Evolutionary conservation across 1,140 invertebrate genomes (phyloP).

Genomic region (Druon quercuslanigerum): DNA sequence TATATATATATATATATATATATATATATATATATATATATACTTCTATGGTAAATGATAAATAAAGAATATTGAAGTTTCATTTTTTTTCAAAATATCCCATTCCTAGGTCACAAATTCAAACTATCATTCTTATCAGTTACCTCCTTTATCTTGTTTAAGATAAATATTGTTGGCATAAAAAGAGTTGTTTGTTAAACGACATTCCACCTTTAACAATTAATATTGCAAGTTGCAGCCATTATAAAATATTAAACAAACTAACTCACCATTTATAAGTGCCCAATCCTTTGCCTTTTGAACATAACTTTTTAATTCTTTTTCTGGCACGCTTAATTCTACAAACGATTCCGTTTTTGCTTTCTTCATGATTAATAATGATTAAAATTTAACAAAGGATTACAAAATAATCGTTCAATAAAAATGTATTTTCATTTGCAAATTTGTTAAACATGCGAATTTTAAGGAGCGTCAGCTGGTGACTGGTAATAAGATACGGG

Average conservation of each 20-base stretch:
- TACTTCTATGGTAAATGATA: neutral
- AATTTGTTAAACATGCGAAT: no score
- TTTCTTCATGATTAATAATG: constrained; percentile 20
- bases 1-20: no score
- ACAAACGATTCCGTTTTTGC: constrained; percentile 52
- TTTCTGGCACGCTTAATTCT: constrained; percentile 78
- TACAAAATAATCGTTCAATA: no score
- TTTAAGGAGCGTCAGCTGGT: no score
- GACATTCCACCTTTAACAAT: neutral
- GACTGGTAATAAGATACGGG: no score
- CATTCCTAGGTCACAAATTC: no score
- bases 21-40: no score
- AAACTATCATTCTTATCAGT: no score
- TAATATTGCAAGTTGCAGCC: constrained; percentile 3
- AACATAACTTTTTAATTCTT: constrained; percentile 79
- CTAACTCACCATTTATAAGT: constrained; percentile 82
- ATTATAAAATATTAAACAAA: constrained; percentile 2
- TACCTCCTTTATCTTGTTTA: neutral
- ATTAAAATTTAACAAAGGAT: no score
- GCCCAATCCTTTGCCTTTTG: constrained; percentile 89
- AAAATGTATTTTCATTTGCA: no score
- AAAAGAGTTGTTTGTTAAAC: neutral
- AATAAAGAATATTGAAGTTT: no score
- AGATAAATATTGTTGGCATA: neutral
- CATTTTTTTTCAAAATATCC: no score